These are phyloP conservation scores for Chymomyza amoena DNA, from an alignment of 2,888 invertebrate species.

Conservation along the genomic window DNA sequence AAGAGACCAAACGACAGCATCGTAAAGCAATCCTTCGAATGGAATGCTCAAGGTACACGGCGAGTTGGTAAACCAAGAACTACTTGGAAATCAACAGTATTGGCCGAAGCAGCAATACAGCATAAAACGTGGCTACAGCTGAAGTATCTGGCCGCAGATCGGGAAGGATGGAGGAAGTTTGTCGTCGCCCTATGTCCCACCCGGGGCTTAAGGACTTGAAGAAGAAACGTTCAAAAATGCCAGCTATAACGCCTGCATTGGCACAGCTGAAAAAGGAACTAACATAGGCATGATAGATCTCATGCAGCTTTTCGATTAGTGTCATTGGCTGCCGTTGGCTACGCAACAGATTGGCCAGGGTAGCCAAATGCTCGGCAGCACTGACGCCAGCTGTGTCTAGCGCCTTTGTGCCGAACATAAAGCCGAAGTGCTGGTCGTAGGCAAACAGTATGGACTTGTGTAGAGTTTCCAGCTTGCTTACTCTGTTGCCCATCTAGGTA, in stretches of 20 bases:
- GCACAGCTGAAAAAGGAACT: conserved; percentile 94
- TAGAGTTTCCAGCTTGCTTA: conserved; percentile 84
- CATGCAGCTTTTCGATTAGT: conserved; percentile 83
- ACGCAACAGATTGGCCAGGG: conserved; percentile 86
- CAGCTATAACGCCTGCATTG: conserved; percentile 83
- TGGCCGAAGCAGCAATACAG: no score
- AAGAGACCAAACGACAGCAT: no score
- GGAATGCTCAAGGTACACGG: no score
- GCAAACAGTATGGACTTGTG: conserved; percentile 93
- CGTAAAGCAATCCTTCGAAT: no score
- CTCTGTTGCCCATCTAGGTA: conserved; percentile 98
- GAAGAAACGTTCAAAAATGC: conserved; percentile 90
- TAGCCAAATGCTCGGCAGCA: conserved; percentile 89
- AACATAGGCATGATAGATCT: conserved; percentile 88
- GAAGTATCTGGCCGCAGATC: no score
- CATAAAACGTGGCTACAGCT: no score
- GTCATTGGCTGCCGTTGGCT: conserved; percentile 81
- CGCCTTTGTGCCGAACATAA: conserved; percentile 92
- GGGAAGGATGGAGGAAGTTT: no score
- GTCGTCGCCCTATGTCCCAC: no score
- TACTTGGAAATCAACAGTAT: no score
- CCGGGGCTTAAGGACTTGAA: no score
- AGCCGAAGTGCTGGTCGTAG: conserved; percentile 99
- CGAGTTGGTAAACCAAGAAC: no score
- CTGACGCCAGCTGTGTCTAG: conserved; percentile 98